Evolutionary conservation across 2,888 invertebrate genomes (phyloP), one percentile per base, ranked within the genome.

Genomic region (Chrysolina haemoptera): DNA sequence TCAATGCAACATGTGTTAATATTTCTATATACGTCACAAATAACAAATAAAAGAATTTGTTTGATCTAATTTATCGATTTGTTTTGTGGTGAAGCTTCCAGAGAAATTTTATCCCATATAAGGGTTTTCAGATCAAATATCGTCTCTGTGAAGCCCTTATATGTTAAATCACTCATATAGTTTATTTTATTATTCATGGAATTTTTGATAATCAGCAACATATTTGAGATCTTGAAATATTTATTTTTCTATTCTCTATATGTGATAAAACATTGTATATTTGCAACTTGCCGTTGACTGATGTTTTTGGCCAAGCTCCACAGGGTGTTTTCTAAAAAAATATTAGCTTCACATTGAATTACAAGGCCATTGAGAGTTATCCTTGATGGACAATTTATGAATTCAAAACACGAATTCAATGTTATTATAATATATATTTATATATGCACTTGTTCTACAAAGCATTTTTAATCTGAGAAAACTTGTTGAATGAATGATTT

Each of bases 91-190:
- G 53, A n/a, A 59, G 46, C 46, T 46, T 46, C 46, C 16, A 35
- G 22, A 48, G 46, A 48, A 65, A 48, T 48, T 16, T 41, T 48
- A 65, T 48, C 11, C 12, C 59, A n/a, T 35, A 59, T 59, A n/a
- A 53, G 53, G 53, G 53, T 20, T 20, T 20, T 10, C 53, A 11
- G 18, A 53, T 20, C 20, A 20, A 12, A 53, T 53, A 5, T 3
- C 48, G 16, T 20, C 53, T 68, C 63, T 73, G 70, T 68, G 66
- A 65, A 62, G 65, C 53, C 50, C 59, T 62, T 69, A 66, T 74
- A 74, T 78, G 78, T 80, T 80, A 76, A 73, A 77, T 78, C 78
- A 78, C 78, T 76, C 80, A 80, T 81, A 81, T 80, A 80, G 80
- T 80, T 79, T 80, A 80, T 79, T 77, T 77, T 71, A 63, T 68